phyloP scores from a whole-genome alignment of 2,113 vertebrate species.

The Gymnarchus niloticus region DNA sequence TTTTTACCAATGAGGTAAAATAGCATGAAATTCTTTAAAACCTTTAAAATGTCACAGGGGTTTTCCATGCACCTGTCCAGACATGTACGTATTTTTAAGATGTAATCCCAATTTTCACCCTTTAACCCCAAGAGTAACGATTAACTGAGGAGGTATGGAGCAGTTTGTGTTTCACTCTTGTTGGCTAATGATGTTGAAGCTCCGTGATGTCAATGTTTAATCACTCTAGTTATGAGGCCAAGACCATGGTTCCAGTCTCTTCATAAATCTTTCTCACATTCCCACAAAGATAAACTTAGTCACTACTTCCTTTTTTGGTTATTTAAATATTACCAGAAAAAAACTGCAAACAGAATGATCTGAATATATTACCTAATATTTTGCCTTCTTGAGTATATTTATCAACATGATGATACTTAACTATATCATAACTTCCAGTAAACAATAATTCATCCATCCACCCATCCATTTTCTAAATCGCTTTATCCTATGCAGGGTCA shows the following conservation, averaged over 20 bases:
- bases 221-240: not conserved
- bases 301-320: not conserved
- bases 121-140: constrained; percentile 10
- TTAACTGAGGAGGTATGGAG: constrained; percentile 12
- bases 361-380: not conserved
- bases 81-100: not conserved
- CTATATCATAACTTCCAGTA: not conserved
- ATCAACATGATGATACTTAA: not conserved
- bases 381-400: not conserved
- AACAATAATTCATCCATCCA: too few species aligned
- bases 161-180: not conserved
- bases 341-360: not conserved
- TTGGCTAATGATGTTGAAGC: not conserved
- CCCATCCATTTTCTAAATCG: too few species aligned
- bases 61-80: not conserved
- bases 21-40: not conserved
- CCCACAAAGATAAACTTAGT: not conserved
- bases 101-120: not conserved
- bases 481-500: too few species aligned
- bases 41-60: not conserved
- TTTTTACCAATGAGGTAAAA: not conserved
- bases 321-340: not conserved
- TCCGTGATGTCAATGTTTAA: constrained; percentile 28
- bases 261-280: not conserved
- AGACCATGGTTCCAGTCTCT: not conserved